Percentiles rank a stretch among this genome's conserved stretches.
Evolutionary conservation across 64 coral and sea anemone species (phyloP).

Genomic region (Pocillopora damicornis): DNA sequence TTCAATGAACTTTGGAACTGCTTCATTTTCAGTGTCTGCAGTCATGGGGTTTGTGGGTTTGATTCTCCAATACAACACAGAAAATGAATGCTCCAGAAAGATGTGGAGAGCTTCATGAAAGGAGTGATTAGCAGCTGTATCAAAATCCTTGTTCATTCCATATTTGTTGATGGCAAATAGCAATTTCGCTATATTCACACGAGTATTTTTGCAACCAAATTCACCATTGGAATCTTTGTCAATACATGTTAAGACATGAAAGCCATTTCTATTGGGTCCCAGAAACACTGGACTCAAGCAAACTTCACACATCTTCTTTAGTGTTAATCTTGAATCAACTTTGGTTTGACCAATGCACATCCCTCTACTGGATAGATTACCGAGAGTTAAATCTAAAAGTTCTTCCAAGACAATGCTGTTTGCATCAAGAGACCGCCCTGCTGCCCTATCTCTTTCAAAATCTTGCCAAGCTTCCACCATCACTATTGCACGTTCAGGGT

Average conservation of each 20-base stretch:
- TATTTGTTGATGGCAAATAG: slow-evolving; percentile 41
- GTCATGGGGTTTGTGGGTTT: slow-evolving; percentile 52
- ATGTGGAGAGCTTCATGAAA: slow-evolving; percentile 35
- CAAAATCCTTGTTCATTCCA: slow-evolving; percentile 31
- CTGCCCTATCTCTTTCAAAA: not conserved
- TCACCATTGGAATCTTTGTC: slow-evolving; percentile 44
- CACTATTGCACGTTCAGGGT: slow-evolving; percentile 13
- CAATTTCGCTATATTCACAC: slow-evolving; percentile 17
- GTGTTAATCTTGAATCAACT: slow-evolving; percentile 22
- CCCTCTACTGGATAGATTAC: slow-evolving; percentile 11
- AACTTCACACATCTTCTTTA: slow-evolving; percentile 22
- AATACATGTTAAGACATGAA: slow-evolving; percentile 25
- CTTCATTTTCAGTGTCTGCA: slow-evolving; percentile 1
- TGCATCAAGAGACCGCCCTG: not conserved
- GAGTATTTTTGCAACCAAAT: slow-evolving; percentile 30
- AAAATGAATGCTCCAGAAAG: slow-evolving; percentile 42
- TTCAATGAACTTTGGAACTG: slow-evolving; percentile 8
- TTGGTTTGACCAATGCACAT: slow-evolving; percentile 30
- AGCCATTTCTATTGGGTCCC: not conserved
- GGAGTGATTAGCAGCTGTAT: slow-evolving; percentile 14
- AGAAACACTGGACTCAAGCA: slow-evolving; percentile 21
- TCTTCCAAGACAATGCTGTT: slow-evolving; percentile 19
- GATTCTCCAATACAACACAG: slow-evolving; percentile 43
- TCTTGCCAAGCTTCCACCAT: slow-evolving; percentile 45
- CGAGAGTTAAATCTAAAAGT: slow-evolving; percentile 17